phyloP scores from a whole-genome alignment of 2,797 vertebrate genomes.

The Pipistrellus pipistrellus region DNA sequence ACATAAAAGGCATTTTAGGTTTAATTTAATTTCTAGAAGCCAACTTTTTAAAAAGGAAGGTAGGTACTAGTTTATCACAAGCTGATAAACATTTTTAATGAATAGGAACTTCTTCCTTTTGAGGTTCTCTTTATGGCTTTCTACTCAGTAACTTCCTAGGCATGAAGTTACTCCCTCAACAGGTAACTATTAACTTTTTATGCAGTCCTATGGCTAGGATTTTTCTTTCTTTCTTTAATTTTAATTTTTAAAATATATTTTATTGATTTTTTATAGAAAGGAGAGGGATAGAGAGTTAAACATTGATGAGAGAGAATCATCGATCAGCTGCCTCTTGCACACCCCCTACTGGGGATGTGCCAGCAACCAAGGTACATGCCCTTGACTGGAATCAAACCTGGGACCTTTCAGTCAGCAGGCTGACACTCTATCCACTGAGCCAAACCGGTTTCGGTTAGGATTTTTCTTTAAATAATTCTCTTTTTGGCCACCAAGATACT shows the following conservation, averaged over 20 bases:
- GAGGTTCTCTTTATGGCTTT: not conserved
- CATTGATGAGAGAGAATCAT: no score
- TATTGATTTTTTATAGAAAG: no score
- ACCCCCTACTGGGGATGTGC: no score
- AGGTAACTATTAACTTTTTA: conserved; percentile 19
- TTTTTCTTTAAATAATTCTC: not conserved
- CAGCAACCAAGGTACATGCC: no score
- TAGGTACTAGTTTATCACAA: not conserved
- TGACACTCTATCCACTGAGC: no score
- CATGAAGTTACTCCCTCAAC: not conserved
- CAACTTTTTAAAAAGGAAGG: not conserved
- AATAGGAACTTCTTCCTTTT: conserved; percentile 2
- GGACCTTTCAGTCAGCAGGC: no score
- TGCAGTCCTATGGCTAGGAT: not conserved
- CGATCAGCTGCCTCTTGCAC: no score
- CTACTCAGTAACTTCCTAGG: not conserved
- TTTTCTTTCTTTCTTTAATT: not conserved
- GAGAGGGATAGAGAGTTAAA: no score
- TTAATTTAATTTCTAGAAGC: conserved; percentile 53
- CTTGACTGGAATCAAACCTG: no score
- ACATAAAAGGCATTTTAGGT: not conserved
- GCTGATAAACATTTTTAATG: not conserved
- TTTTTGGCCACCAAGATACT: not conserved
- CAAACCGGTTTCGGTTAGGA: no score
- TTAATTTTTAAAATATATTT: no score